phyloP scores from a whole-genome alignment of 2,113 vertebrate genomes.

The Corythaeola cristata region DNA sequence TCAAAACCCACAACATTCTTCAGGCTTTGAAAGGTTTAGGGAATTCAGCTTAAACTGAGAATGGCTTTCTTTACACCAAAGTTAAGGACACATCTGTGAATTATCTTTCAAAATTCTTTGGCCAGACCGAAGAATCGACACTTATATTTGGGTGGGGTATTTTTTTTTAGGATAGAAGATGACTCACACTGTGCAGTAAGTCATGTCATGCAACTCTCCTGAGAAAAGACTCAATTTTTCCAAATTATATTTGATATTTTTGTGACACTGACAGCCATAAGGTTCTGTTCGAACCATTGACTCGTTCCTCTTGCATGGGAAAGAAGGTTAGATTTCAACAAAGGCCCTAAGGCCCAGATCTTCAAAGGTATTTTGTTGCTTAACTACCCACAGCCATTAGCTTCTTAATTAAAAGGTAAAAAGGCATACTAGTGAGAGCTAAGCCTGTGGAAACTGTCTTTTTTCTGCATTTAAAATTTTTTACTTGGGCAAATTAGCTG shows the following conservation, averaged over 20 bases:
- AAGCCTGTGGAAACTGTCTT: background rate
- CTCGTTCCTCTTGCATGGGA: slow-evolving; percentile 1
- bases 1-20: background rate
- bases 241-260: background rate
- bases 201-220: background rate
- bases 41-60: background rate
- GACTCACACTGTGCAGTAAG: slow-evolving; percentile 6
- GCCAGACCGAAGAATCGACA: background rate
- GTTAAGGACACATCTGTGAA: background rate
- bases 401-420: slow-evolving; percentile 27
- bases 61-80: background rate
- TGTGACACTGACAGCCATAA: background rate
- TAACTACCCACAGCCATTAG: background rate
- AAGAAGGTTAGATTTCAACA: background rate
- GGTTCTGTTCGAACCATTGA: background rate
- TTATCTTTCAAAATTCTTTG: background rate
- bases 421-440: background rate
- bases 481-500: background rate
- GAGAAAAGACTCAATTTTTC: slow-evolving; percentile 16
- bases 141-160: background rate
- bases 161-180: background rate
- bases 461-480: background rate
- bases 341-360: background rate
- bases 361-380: slow-evolving; percentile 20
- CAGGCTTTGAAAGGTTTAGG: background rate